Conservation (phyloP, 2,888 invertebrate genomes). For the Incurvaria masculella region DNA sequence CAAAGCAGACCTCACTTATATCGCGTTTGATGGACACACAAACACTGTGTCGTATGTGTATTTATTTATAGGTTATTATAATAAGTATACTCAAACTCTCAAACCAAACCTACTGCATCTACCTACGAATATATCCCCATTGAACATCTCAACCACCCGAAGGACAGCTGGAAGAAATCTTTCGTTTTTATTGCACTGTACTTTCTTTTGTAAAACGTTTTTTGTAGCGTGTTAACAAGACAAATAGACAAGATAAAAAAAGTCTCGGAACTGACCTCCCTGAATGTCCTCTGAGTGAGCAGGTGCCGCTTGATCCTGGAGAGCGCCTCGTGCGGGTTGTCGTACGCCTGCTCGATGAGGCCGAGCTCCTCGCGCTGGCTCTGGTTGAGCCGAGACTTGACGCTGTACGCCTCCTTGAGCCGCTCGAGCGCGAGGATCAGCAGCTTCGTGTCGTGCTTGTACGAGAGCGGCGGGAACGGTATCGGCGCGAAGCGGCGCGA, state of each 20-base stretch:
- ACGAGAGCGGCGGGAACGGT: conserved; percentile 98
- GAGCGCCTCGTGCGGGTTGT: conserved; percentile 98
- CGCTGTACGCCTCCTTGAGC: conserved; percentile 96
- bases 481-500: conserved; percentile 98
- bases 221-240: conserved; percentile 2
- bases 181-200: too few species aligned
- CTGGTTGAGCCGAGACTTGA: conserved; percentile 95
- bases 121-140: too few species aligned
- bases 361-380: conserved; percentile 98
- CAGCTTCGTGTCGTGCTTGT: conserved; percentile 99
- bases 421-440: conserved; percentile 95
- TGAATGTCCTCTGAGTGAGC: conserved; percentile 96
- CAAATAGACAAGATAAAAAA: conserved; percentile 10
- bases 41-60: too few species aligned
- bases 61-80: too few species aligned
- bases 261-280: conserved; percentile 77
- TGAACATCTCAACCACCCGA: too few species aligned
- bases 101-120: too few species aligned
- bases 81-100: too few species aligned
- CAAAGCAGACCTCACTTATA: too few species aligned
- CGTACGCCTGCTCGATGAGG: conserved; percentile 98
- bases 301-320: conserved; percentile 99
- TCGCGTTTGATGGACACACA: too few species aligned
- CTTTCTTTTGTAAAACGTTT: too few species aligned
- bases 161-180: too few species aligned